These are phyloP conservation scores for Heterochromis multidens DNA, from an alignment of 2,113 vertebrate species.

Conservation along the genomic window DNA sequence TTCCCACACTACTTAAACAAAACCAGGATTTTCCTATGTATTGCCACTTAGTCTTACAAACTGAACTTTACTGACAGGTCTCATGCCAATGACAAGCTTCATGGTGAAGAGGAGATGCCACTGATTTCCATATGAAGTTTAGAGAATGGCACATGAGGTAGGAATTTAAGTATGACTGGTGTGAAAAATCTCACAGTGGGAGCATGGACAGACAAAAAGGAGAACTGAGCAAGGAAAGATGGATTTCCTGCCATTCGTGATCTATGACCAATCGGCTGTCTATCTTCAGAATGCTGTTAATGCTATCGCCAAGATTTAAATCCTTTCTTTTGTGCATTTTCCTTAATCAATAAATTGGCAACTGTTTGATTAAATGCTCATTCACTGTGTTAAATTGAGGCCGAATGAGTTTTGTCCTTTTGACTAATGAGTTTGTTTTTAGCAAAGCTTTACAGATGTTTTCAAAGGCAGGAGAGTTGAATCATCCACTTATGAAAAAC, in stretches of 20 bases:
- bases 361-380: constrained; percentile 70
- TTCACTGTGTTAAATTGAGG: constrained; percentile 68
- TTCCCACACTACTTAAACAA: neutral
- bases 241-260: constrained; percentile 75
- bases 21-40: constrained; percentile 20
- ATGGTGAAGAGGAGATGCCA: neutral
- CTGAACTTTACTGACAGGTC: constrained; percentile 54
- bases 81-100: neutral
- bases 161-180: neutral
- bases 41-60: constrained; percentile 45
- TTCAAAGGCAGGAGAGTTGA: constrained; percentile 20
- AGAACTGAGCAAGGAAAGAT: constrained; percentile 50
- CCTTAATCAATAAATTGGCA: constrained; percentile 73
- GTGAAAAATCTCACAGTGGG: constrained; percentile 5
- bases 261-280: constrained; percentile 71
- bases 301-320: constrained; percentile 71
- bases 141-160: neutral
- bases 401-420: constrained; percentile 59
- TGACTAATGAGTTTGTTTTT: constrained; percentile 57
- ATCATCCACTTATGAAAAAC: constrained; percentile 11
- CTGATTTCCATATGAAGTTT: neutral
- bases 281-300: constrained; percentile 71
- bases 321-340: constrained; percentile 69
- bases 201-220: constrained; percentile 33
- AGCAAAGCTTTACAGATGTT: constrained; percentile 6